Base-by-base conservation (phyloP, 2,113 vertebrate genomes). In the Lagopus muta region DNA sequence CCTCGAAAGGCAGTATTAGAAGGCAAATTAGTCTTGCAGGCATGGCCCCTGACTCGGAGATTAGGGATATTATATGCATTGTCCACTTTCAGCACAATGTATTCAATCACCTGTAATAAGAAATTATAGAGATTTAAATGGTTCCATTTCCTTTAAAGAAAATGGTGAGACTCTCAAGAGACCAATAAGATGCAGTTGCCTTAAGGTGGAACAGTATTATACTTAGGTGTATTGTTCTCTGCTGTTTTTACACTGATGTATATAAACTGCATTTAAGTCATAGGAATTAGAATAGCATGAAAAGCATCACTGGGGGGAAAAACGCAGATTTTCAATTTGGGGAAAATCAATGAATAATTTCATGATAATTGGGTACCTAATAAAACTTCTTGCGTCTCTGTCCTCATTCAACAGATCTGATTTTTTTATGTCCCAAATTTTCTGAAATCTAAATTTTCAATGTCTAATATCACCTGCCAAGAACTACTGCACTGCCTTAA, bases 1-100 rank as follows among this genome's bases (percentile, higher is more conserved):
- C 98, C 98, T 65, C 97, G 80, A 89, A 99, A 99, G 57, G 98
- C 96, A 0, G 98, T 98, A 87, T 98, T 99, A 73, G 98, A 99
- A 27, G 98, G 98, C 85, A 99, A 94, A 95, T 99, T 98, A 34
- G 98, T 99, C 90, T 96, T 98, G 97, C 98, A 99, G 86, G 97
- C 93, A 3, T 85, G 89, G 1, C 91, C 88, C 1, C 43, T 72
- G 58, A 98, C 98, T 43, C 89, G 94, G 85, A 98, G 96, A 95
- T 99, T 98, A 13, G 98, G 98, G 86, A 99, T 98, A 82, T 96
- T 76, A 86, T 99, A 99, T 7, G 97, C 85, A 22, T 96, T 98
- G 94, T 98, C 98, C 58, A 98, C 91, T 94, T 98, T 98, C 45
- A 99, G 94, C 32, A 98, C 77, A 52, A 96, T 79, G 62, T 91